Conservation (phyloP, 2,113 vertebrate species). For the Anseranas semipalmata region DNA sequence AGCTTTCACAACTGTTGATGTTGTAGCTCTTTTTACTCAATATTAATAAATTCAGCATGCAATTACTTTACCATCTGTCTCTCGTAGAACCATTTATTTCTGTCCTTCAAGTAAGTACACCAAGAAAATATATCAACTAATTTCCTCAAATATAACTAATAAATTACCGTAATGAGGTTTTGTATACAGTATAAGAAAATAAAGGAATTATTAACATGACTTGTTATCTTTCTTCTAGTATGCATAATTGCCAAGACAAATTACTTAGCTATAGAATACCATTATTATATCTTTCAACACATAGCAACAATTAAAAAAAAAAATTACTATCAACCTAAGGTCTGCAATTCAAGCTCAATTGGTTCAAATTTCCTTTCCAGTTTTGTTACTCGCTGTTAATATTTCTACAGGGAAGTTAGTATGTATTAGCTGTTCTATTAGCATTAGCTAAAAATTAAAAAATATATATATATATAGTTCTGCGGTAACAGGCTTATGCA, state of each 20-base stretch:
- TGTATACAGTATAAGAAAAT: background rate
- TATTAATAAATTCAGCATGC: constrained; percentile 13
- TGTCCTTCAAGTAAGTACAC: background rate
- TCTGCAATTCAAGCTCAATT: background rate
- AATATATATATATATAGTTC: background rate
- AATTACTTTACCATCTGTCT: constrained; percentile 61
- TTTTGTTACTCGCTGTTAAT: background rate
- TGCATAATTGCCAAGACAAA: background rate
- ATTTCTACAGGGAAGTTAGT: background rate
- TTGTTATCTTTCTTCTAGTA: background rate
- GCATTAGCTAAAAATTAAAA: background rate
- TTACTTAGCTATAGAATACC: background rate
- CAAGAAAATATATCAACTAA: background rate
- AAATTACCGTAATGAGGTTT: background rate
- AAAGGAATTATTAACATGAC: background rate
- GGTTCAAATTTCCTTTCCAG: background rate
- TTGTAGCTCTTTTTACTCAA: background rate
- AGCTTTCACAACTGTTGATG: constrained; percentile 7
- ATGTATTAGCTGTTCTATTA: background rate
- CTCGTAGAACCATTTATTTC: background rate
- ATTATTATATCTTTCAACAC: background rate
- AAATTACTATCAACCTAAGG: background rate
- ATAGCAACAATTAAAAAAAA: background rate
- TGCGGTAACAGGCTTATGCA: background rate
- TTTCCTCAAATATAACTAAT: background rate